These are phyloP conservation scores for Tupaia tana DNA, from an alignment of 2,113 vertebrate species.

Conservation along the genomic window DNA sequence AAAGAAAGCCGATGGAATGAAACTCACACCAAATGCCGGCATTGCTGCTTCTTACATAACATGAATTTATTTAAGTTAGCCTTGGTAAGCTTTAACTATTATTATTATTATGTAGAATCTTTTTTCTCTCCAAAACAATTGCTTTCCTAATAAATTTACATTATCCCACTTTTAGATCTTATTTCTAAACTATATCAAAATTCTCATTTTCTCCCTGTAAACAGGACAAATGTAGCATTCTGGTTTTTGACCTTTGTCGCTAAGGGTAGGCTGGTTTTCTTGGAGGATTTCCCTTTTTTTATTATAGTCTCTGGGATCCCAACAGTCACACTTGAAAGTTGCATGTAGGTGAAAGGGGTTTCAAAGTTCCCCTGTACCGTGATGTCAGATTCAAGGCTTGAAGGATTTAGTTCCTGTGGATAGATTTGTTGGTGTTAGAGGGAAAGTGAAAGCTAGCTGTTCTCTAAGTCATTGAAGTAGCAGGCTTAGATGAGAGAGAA, in stretches of 20 bases:
- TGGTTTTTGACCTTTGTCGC: constrained; percentile 33
- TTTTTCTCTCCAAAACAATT: not conserved
- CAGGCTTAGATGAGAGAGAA: not conserved
- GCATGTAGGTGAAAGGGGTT: not conserved
- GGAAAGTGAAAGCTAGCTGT: not conserved
- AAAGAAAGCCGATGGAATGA: not conserved
- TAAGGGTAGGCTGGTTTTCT: not conserved
- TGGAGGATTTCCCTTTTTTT: not conserved
- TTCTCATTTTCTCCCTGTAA: constrained; percentile 44
- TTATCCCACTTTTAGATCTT: constrained; percentile 44
- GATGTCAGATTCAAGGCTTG: not conserved
- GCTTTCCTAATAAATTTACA: not conserved
- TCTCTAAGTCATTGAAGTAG: not conserved
- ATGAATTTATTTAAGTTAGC: not conserved
- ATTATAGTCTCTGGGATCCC: not conserved
- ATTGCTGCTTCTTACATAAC: not conserved
- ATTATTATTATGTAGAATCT: not conserved
- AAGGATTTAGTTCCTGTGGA: not conserved
- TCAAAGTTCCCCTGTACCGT: not conserved
- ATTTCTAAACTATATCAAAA: not conserved
- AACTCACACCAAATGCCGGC: not conserved
- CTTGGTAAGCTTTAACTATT: not conserved
- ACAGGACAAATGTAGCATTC: constrained; percentile 5
- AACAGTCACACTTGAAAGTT: not conserved
- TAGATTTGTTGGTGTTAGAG: not conserved